Evolutionary conservation across 2,888 invertebrate genomes (phyloP), one percentile per base, ranked within the genome.

Genomic region (Chymomyza procnemis): DNA sequence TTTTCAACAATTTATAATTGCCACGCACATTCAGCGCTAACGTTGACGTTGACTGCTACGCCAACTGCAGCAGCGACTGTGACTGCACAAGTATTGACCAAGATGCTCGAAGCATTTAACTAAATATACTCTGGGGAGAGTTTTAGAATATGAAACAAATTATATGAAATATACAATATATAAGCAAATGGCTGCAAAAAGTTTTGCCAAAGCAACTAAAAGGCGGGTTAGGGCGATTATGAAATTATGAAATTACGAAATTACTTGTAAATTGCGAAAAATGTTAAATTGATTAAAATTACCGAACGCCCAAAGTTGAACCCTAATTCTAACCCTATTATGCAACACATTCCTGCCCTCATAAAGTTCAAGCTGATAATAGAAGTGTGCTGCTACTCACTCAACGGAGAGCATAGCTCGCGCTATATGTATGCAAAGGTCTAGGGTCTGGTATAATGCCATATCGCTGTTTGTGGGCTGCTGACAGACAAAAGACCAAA

Each of bases 1-100:
- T 83, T 85, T 86, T 80, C 84, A 84, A 84, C 82, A 85, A 83
- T 83, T 83, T 86, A 83, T 83, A 83, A 83, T 83, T 83, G 86
- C 81, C 77, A 80, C 79, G 86, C 62, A 63, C 56, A 63, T 55
- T 63, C 55, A 54, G 19, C 14, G 34, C 34, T 41, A 5, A 41
- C 34, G 34, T 41, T 18, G 19, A n/a, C 47, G 5, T 8, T 19
- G 14, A 14, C 21, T 3, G 19, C 54, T 8, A n/a, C 47, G 5
- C 9, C 41, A 5, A 21, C 19, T 2, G 18, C 58, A 9, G 9
- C 59, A 19, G 1, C 21, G 55, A 55, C 55, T 26, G 21, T 14
- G 12, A 41, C 34, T 41, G 34, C 34, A 12, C 34, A 41, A n/a
- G 34, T 12, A 41, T 41, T 41, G 34, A 12, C 34, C 34, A 41